Base-by-base conservation (phyloP, 1,140 invertebrate species). In the Drosophila leontia region DNA sequence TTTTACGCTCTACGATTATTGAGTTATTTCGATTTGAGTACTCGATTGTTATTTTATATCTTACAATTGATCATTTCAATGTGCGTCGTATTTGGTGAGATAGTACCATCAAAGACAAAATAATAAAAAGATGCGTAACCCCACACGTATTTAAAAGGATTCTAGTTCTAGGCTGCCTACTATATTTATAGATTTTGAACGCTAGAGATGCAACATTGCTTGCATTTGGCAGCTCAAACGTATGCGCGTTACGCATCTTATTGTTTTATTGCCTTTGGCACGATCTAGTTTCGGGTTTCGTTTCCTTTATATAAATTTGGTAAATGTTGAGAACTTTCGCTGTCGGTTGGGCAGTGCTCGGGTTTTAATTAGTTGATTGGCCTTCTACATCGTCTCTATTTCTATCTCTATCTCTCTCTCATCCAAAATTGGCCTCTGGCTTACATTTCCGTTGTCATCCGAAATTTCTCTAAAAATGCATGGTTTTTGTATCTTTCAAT, bases 11-110 rank as follows among this genome's bases (percentile, higher is more conserved):
- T 62, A 65, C 45, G 62, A 77, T 76, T 74, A 69, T 74, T 69
- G 63, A 56, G 50, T 78, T 48, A 61, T 61, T 69, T 78, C 44
- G 45, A 64, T 64, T 75, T 64, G 44, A 51, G 51, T 75, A 75
- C 60, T 48, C 60, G 70, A 39, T 76, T 76, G 61, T 48, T 76
- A 50, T 39, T n/a, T 56, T 26, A 60, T 77, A 68, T 77, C 47
- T 77, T 77, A 77, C 75, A 77, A 77, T 77, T 77, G 47, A 77
- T 77, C 53, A 50, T 68, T 53, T 69, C 41, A 61, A 61, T 77
- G 63, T 70, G 70, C 53, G 37, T 23, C 62, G 35, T 67, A 57
- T 56, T 57, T 32, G 45, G 37, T 19, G 13, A 56, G 53, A 37
- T 58, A 13, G n/a, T 51, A 51, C 26, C 8, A 29, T 32, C 9